Conservation (phyloP, 2,797 vertebrate genomes). For the Sebastes minor region DNA sequence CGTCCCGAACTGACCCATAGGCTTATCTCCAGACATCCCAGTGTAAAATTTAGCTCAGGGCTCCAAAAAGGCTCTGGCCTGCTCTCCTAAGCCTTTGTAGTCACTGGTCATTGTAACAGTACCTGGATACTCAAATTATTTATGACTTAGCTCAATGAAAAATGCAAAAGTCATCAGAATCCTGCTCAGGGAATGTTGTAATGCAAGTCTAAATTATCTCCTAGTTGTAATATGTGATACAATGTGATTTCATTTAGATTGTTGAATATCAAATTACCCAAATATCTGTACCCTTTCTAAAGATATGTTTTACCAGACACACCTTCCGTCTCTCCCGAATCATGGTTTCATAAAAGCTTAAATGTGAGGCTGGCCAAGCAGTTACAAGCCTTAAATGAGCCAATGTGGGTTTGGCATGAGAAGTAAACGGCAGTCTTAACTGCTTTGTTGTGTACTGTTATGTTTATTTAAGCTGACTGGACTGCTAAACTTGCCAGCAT, state of each 20-base stretch:
- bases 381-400: slow-evolving; percentile 6
- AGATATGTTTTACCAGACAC: neutral
- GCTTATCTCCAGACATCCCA: neutral
- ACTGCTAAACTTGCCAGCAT: slow-evolving; percentile 26
- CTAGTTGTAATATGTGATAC: neutral
- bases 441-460: slow-evolving; percentile 27
- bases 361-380: neutral
- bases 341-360: neutral
- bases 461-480: slow-evolving; percentile 53
- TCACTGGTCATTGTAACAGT: slow-evolving; percentile 28
- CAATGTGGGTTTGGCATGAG: neutral
- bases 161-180: slow-evolving; percentile 42
- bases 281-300: neutral
- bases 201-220: neutral
- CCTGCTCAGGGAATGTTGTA: neutral
- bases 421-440: slow-evolving; percentile 12
- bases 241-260: neutral
- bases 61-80: neutral
- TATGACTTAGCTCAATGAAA: slow-evolving; percentile 56
- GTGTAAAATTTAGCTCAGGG: neutral
- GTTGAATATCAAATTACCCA: neutral
- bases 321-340: neutral
- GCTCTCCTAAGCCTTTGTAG: neutral
- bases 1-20: neutral
- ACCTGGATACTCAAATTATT: slow-evolving; percentile 58